Percentiles rank a stretch among this genome's conserved stretches.
Evolutionary conservation across 1,140 invertebrate genomes (phyloP).

Genomic region (Akabosia matsudoensis): DNA sequence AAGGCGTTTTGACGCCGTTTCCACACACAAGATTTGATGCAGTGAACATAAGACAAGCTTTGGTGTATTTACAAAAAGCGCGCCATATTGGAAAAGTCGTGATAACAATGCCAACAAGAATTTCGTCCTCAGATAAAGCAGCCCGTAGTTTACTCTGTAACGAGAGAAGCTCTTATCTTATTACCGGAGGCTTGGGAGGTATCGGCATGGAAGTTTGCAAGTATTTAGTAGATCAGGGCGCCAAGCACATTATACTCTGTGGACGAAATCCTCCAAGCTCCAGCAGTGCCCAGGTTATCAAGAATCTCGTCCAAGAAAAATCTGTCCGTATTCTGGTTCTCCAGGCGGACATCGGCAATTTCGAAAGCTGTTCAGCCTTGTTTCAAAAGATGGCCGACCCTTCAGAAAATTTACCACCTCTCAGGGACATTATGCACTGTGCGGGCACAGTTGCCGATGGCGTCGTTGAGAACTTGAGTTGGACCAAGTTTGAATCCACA

Average conservation of each 20-base stretch:
- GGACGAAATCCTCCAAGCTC: not conserved
- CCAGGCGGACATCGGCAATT: not conserved
- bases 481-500: not conserved
- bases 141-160: not conserved
- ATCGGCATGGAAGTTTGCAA: conserved; percentile 1
- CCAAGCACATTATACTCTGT: not conserved
- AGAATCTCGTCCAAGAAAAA: not conserved
- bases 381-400: not conserved
- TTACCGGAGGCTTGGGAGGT: conserved; percentile 21
- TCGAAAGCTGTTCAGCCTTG: not conserved
- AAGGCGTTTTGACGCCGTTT: not conserved
- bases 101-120: not conserved
- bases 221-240: not conserved
- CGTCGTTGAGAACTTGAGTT: not conserved
- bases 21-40: not conserved
- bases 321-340: not conserved
- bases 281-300: not conserved
- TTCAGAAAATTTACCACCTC: not conserved
- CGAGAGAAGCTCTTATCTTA: not conserved
- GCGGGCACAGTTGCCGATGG: conserved; percentile 5
- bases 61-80: not conserved
- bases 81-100: conserved; percentile 14
- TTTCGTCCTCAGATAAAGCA: not conserved
- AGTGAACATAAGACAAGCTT: not conserved
- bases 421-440: conserved; percentile 3